Evolutionary conservation across 2,888 invertebrate genomes (phyloP).

Genomic region (Seladonia tumulorum): DNA sequence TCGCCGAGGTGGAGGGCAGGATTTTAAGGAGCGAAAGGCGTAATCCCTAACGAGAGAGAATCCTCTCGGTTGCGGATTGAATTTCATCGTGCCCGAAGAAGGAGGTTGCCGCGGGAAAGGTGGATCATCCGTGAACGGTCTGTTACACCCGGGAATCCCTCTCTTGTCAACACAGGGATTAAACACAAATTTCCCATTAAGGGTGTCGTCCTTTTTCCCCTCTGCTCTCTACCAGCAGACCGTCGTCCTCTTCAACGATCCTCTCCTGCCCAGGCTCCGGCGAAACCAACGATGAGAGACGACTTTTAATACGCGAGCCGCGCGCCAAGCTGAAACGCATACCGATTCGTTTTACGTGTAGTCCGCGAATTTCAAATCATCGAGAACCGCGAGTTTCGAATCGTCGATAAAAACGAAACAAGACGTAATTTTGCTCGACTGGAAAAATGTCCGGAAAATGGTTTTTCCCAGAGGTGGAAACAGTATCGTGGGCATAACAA

Average conservation of each 20-base stretch:
- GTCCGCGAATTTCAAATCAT: no score
- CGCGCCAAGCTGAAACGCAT: background rate
- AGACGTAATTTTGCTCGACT: background rate
- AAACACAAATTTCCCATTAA: conserved; percentile 71
- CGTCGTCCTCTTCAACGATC: background rate
- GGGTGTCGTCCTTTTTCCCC: conserved; percentile 48
- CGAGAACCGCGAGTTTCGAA: no score
- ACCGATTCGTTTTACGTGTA: background rate
- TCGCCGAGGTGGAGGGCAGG: conserved; percentile 58
- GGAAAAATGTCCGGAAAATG: background rate
- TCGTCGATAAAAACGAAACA: background rate
- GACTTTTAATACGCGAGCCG: conserved; percentile 32
- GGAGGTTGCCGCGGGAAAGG: conserved; percentile 51
- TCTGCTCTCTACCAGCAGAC: background rate
- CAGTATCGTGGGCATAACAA: conserved; percentile 26
- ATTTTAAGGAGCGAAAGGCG: conserved; percentile 65
- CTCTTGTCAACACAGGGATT: conserved; percentile 62
- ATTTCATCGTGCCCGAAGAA: conserved; percentile 61
- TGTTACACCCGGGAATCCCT: conserved; percentile 51
- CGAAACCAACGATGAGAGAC: conserved; percentile 30
- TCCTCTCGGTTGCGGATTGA: conserved; percentile 62
- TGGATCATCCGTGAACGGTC: conserved; percentile 58
- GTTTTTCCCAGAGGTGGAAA: background rate
- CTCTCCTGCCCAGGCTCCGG: background rate
- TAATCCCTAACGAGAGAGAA: conserved; percentile 68